Percentiles rank a stretch among this genome's conserved stretches.
Conservation (phyloP, 2,113 vertebrate genomes). For the Uria aalge region DNA sequence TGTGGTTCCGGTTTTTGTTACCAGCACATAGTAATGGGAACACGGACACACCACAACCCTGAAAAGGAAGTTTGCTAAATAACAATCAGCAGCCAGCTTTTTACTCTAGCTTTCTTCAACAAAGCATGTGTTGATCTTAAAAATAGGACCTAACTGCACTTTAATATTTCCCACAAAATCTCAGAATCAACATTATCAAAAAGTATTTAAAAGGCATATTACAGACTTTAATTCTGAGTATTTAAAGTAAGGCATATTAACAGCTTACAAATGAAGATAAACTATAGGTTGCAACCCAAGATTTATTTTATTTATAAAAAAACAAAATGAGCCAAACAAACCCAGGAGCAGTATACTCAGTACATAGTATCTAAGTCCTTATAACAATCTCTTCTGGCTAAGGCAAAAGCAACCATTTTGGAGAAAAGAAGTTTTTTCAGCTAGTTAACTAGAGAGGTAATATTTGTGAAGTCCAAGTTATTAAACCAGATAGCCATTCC, state of each 20-base stretch:
- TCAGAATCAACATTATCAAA: neutral
- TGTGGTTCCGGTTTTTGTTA: constrained; percentile 35
- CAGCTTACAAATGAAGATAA: neutral
- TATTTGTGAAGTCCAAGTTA: neutral
- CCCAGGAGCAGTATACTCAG: neutral
- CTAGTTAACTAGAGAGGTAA: neutral
- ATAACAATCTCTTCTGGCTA: neutral
- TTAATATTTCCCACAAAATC: neutral
- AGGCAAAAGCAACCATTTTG: neutral
- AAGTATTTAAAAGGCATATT: fast-evolving
- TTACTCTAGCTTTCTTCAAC: neutral
- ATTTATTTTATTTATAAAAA: neutral
- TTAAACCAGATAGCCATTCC: neutral
- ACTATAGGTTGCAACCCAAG: neutral
- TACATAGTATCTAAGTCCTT: neutral
- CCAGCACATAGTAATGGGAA: neutral
- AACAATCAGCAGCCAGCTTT: neutral
- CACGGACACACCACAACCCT: neutral
- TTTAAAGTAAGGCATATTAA: neutral
- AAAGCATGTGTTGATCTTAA: neutral
- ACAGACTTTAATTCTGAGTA: neutral
- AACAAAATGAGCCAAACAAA: neutral
- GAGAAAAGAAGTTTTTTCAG: neutral
- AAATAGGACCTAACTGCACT: neutral
- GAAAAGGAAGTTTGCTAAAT: neutral